A percentile compares a stretch with the other conserved stretches of the same genome.
Conservation (phyloP, 2,888 invertebrate species). For the Sphaeridia pumilis region DNA sequence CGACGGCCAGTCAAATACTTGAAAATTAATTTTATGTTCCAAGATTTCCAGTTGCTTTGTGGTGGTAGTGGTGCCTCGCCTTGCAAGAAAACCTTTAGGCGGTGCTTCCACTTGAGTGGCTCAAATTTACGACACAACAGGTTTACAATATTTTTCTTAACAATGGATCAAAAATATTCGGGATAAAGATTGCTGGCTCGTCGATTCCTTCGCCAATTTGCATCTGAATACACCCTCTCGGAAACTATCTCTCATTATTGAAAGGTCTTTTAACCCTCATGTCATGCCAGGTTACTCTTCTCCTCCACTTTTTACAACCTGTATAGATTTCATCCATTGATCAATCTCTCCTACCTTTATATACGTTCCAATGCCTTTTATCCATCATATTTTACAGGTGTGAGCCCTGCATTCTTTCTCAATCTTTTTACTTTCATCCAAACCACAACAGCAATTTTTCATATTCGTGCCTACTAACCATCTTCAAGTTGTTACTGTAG, state of each 20-base stretch:
- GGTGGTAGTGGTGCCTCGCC: no score
- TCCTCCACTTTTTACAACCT: neutral
- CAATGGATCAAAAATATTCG: neutral
- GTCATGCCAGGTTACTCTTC: neutral
- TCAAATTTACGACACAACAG: neutral
- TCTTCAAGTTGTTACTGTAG: neutral
- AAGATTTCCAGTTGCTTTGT: no score
- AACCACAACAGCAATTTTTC: neutral
- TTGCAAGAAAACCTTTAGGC: no score
- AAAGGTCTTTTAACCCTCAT: slow-evolving; percentile 1
- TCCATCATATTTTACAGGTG: neutral
- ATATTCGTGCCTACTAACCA: neutral
- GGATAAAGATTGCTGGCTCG: neutral
- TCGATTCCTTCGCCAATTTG: neutral
- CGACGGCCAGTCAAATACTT: no score
- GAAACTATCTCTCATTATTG: slow-evolving; percentile 1
- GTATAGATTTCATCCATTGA: neutral
- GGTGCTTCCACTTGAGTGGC: no score
- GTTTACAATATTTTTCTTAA: neutral
- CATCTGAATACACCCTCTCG: neutral
- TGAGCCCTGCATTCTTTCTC: neutral
- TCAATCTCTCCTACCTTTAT: neutral
- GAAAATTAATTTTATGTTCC: no score
- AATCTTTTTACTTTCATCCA: neutral
- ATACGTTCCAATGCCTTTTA: neutral